Percentiles rank a stretch among this genome's conserved stretches.
These are phyloP conservation scores for Dryobates pubescens DNA, from an alignment of 2,797 vertebrate species.

Conservation along the genomic window DNA sequence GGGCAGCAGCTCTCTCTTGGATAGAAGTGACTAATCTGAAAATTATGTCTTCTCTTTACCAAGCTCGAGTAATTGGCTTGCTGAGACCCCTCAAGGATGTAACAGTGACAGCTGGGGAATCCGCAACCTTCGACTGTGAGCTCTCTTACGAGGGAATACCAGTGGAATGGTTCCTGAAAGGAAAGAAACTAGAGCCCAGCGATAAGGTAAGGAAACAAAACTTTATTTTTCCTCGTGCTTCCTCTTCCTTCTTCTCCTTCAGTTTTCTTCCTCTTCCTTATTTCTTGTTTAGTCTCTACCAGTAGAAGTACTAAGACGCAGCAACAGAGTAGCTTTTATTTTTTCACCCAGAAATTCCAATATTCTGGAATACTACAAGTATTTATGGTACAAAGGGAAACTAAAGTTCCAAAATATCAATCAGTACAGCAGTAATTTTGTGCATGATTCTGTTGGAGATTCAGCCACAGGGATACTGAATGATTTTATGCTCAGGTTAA, in stretches of 20 bases:
- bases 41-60: constrained; percentile 87
- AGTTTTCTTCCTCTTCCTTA: neutral
- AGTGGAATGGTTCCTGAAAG: constrained; percentile 95
- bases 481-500: neutral
- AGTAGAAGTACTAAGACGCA: neutral
- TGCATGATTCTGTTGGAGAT: neutral
- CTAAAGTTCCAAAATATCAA: neutral
- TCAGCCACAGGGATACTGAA: neutral
- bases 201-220: constrained; percentile 86
- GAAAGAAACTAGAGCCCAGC: constrained; percentile 89
- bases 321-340: neutral
- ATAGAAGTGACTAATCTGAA: constrained; percentile 78
- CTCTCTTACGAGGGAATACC: constrained; percentile 94
- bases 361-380: neutral
- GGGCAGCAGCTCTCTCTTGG: constrained; percentile 69
- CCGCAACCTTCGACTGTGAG: constrained; percentile 96
- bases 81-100: constrained; percentile 90
- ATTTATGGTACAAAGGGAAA: neutral
- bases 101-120: constrained; percentile 96
- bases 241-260: neutral
- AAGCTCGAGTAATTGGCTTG: constrained; percentile 93
- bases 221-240: constrained; percentile 7
- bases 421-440: neutral
- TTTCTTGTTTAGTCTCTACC: neutral
- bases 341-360: neutral